Evolutionary conservation across 2,797 vertebrate genomes (phyloP).

Genomic region (Miichthys miiuy): DNA sequence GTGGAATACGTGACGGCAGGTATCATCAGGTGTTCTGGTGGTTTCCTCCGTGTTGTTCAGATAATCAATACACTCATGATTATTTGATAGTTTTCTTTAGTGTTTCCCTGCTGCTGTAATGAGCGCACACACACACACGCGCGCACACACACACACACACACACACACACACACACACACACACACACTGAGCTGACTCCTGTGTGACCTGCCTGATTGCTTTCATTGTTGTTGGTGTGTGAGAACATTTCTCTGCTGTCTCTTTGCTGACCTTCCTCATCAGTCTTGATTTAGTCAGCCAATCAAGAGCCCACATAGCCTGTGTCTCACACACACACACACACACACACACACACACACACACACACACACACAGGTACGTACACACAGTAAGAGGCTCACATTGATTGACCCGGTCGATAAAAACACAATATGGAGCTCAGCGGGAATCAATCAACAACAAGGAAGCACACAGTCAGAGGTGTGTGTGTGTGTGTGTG

Average conservation of each 20-base stretch:
- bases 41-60: too few relatives aligned
- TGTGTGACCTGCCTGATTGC: conserved; percentile 20
- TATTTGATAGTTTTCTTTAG: too few relatives aligned
- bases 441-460: conserved; percentile 52
- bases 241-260: conserved; percentile 2
- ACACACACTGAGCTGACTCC: conserved; percentile 2
- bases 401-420: conserved; percentile 45
- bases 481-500: conserved; percentile 10
- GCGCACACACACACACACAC: conserved; percentile 6
- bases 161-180: conserved; percentile 25
- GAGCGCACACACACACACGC: neutral
- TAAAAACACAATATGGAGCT: conserved; percentile 54
- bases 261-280: conserved; percentile 44
- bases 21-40: too few relatives aligned
- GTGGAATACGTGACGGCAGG: too few relatives aligned
- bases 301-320: conserved; percentile 16
- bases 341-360: conserved; percentile 4
- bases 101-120: too few relatives aligned
- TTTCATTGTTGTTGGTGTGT: neutral
- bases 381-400: neutral
- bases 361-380: neutral
- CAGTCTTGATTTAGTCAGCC: conserved; percentile 46
- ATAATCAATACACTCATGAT: too few relatives aligned
- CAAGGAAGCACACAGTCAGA: conserved; percentile 19
- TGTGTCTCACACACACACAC: conserved; percentile 2